phyloP scores from a whole-genome alignment of 2,113 vertebrate genomes.

The Lagopus leucura region DNA sequence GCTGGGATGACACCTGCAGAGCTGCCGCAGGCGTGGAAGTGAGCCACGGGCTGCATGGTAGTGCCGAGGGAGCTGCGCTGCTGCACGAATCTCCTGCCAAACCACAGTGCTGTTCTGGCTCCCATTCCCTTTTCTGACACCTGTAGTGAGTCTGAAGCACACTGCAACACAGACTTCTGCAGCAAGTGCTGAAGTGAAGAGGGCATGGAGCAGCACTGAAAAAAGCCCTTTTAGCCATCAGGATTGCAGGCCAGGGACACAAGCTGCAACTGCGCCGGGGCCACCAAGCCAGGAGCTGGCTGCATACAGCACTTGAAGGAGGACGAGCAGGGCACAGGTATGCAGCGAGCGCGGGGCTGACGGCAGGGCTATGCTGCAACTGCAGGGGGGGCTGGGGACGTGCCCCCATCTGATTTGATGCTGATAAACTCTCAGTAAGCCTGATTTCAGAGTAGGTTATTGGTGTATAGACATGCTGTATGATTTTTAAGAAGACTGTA shows the following conservation, averaged over 20 bases:
- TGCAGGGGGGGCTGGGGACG: neutral
- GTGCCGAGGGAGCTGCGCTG: conserved; percentile 1
- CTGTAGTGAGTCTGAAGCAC: neutral
- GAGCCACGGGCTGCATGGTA: conserved; percentile 38
- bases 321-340: neutral
- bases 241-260: neutral
- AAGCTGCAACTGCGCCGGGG: neutral
- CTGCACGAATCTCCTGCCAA: neutral
- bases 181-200: neutral
- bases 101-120: neutral
- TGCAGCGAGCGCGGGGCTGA: rapidly evolving
- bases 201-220: neutral
- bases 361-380: too few species aligned
- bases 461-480: neutral
- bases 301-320: neutral
- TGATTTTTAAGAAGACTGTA: neutral
- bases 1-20: conserved; percentile 61
- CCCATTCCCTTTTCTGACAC: conserved; percentile 4
- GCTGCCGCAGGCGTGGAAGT: conserved; percentile 62
- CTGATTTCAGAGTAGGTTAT: neutral
- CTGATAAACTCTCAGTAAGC: rapidly evolving
- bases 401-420: neutral
- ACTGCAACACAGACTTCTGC: neutral
- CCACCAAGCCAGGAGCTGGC: conserved; percentile 1
- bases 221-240: neutral